Evolutionary conservation across 2,888 invertebrate genomes (phyloP).

Genomic region (Acanthoscelides obtectus): DNA sequence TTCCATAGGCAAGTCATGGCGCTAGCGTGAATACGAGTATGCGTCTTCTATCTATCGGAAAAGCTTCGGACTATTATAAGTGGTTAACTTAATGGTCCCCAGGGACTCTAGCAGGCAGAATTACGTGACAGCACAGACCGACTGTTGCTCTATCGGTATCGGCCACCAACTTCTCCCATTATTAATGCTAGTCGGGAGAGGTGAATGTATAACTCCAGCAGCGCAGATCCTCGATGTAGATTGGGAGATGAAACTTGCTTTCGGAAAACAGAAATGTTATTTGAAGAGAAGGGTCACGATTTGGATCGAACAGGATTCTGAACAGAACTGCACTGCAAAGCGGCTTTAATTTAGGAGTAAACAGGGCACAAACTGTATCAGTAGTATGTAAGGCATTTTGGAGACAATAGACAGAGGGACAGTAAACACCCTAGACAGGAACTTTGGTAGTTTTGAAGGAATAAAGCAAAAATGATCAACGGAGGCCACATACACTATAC

Average conservation of each 20-base stretch:
- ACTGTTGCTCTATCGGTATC: neutral
- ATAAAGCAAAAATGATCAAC: too few relatives aligned
- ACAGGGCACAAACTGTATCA: too few relatives aligned
- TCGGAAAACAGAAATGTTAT: neutral
- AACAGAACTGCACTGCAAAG: too few relatives aligned
- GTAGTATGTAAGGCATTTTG: too few relatives aligned
- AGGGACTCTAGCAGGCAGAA: neutral
- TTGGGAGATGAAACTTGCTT: neutral
- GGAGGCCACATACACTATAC: too few relatives aligned
- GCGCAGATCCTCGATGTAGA: neutral
- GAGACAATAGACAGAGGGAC: too few relatives aligned
- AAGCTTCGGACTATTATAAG: neutral
- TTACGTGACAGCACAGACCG: neutral
- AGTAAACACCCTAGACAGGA: too few relatives aligned
- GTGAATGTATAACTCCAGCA: neutral
- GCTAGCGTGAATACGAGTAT: neutral
- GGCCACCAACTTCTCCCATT: neutral
- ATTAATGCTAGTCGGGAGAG: neutral
- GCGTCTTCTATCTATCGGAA: neutral
- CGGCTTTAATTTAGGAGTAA: too few relatives aligned
- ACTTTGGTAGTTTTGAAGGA: too few relatives aligned
- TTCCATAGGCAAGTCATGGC: neutral
- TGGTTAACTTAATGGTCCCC: neutral
- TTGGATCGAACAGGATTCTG: too few relatives aligned
- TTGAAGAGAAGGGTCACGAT: too few relatives aligned